Conservation (phyloP, 2,113 vertebrate genomes). For the Rhabdornis inornatus region DNA sequence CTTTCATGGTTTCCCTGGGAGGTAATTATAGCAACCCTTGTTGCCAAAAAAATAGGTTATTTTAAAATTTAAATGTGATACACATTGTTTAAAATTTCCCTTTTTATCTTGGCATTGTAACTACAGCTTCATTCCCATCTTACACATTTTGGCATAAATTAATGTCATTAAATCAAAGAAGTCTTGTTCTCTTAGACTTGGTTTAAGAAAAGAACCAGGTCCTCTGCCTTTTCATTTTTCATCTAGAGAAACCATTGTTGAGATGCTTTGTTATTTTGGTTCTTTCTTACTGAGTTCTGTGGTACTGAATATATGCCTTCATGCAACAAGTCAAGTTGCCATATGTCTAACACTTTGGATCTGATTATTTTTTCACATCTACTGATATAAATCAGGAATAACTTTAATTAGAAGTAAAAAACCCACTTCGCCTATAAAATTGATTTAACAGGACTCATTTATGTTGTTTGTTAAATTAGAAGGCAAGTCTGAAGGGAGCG, state of each 20-base stretch:
- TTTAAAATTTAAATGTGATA: neutral
- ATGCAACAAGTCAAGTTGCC: neutral
- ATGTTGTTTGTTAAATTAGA: neutral
- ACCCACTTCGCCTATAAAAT: neutral
- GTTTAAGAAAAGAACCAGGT: neutral
- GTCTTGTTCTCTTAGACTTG: neutral
- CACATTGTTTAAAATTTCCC: neutral
- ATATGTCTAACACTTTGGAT: neutral
- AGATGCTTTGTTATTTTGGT: neutral
- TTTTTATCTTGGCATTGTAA: neutral
- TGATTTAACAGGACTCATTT: neutral
- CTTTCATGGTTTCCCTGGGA: neutral
- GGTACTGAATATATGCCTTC: neutral
- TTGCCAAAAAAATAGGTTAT: neutral
- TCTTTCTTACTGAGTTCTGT: neutral
- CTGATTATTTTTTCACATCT: neutral
- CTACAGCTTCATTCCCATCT: neutral
- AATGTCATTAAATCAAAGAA: neutral
- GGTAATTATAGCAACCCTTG: neutral
- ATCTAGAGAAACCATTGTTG: neutral
- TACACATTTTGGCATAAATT: neutral
- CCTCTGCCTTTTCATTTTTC: neutral
- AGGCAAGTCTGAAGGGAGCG: neutral
- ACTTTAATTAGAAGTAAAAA: constrained; percentile 3
- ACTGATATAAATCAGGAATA: neutral